Evolutionary conservation across 2,797 vertebrate species (phyloP), one percentile per base, ranked within the genome.

Genomic region (Discoglossus pictus): DNA sequence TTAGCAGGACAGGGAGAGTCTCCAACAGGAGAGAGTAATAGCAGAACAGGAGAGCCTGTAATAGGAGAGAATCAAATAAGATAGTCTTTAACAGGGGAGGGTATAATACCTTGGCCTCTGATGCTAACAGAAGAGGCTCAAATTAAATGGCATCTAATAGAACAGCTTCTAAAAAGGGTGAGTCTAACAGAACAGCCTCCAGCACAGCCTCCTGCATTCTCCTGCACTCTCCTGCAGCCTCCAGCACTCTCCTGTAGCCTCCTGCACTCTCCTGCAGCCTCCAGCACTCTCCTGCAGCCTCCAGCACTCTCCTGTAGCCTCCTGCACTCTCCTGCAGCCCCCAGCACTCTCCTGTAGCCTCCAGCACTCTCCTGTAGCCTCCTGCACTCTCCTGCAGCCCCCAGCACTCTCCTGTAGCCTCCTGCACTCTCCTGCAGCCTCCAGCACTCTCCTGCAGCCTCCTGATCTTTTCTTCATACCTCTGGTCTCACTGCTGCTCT

Each of bases 371-470:
- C 59, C 74, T 52, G 65, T 47, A 58, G 67, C 65, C 53, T 17
- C 21, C 15, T 70, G 74, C 79, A n/a, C n/a, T n/a, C n/a, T n/a
- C n/a, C n/a, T n/a, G n/a, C n/a, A n/a, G n/a, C n/a, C n/a, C n/a
- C n/a, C 75, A 47, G 71, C 73, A 62, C 75, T 71, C 58, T 61
- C 72, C 34, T 73, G 74, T 65, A 73, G 75, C n/a, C n/a, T n/a
- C n/a, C n/a, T n/a, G n/a, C n/a, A n/a, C n/a, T n/a, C n/a, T n/a
- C n/a, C n/a, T n/a, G n/a, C n/a, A n/a, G n/a, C n/a, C n/a, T n/a
- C n/a, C n/a, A n/a, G n/a, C n/a, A n/a, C n/a, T n/a, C n/a, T 31
- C 27, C 25, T 25, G 15, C 15, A 50, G 15, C 6, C 13, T 23
- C 10, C 8, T 50, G 20, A 20, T 11, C 46, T 11, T 4, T n/a